A percentile compares a stretch with the other conserved stretches of the same genome.
phyloP scores from a whole-genome alignment of 92 coral and sea anemone genomes.

The Bergia sp. region DNA sequence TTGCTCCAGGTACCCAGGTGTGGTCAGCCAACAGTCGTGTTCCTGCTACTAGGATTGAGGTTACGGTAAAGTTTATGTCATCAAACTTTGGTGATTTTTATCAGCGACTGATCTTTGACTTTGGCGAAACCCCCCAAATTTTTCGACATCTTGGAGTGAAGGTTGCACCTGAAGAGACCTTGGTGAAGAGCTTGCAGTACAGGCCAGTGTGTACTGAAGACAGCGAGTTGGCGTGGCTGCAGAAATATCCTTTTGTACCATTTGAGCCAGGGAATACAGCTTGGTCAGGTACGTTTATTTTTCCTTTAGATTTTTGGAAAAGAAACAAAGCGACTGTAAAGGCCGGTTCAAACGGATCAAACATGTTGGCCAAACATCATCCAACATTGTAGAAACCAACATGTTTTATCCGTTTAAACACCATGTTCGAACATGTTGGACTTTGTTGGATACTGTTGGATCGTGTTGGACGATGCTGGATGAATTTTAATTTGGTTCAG shows the following conservation, averaged over 20 bases:
- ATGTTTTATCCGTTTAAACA: no score
- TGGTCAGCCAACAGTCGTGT: slow-evolving; percentile 54
- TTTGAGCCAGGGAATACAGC: slow-evolving; percentile 59
- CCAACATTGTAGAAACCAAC: no score
- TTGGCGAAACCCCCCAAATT: slow-evolving; percentile 69
- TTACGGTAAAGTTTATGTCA: slow-evolving; percentile 78
- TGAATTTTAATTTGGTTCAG: no score
- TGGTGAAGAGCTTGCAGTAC: slow-evolving; percentile 62
- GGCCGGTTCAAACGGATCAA: no score
- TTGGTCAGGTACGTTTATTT: slow-evolving; percentile 1
- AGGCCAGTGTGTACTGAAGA: slow-evolving; percentile 69
- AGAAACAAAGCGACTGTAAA: not conserved
- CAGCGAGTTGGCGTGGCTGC: slow-evolving; percentile 84
- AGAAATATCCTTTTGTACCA: slow-evolving; percentile 69
- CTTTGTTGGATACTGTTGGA: no score
- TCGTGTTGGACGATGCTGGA: no score
- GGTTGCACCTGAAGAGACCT: slow-evolving; percentile 86
- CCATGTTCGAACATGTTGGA: no score
- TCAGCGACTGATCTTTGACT: slow-evolving; percentile 87
- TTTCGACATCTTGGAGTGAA: slow-evolving; percentile 85
- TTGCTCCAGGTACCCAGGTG: slow-evolving; percentile 55
- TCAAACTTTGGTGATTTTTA: slow-evolving; percentile 82
- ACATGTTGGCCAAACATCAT: no score
- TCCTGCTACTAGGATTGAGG: slow-evolving; percentile 47
- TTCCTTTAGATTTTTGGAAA: not conserved